phyloP scores from a whole-genome alignment of 2,113 vertebrate genomes.

The Stercorarius parasiticus region DNA sequence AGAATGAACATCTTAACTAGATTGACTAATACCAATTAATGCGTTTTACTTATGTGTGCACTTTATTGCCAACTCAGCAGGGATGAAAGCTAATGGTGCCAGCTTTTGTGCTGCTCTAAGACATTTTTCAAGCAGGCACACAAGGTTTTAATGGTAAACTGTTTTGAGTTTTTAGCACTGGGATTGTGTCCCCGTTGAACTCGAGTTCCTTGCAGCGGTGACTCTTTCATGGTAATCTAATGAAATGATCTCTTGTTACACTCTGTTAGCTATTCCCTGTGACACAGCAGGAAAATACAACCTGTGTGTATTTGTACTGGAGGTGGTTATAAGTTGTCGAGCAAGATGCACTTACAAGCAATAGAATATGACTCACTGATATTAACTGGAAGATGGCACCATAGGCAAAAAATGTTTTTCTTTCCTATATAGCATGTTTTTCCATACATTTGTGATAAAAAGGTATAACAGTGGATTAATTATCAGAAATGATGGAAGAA shows the following conservation, averaged over 20 bases:
- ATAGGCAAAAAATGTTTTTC: conserved; percentile 7
- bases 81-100: conserved; percentile 49
- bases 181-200: conserved; percentile 33
- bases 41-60: conserved; percentile 42
- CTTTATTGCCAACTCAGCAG: conserved; percentile 58
- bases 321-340: conserved; percentile 15
- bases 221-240: conserved; percentile 43
- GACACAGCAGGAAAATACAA: conserved; percentile 36
- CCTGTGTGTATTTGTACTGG: conserved; percentile 16
- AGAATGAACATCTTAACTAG: conserved; percentile 58
- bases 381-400: conserved; percentile 46
- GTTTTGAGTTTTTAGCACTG: conserved; percentile 33
- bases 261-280: conserved; percentile 2
- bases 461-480: not conserved
- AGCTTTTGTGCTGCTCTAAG: conserved; percentile 56
- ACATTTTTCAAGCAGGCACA: conserved; percentile 29
- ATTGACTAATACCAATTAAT: conserved; percentile 62
- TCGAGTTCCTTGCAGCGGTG: not conserved
- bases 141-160: conserved; percentile 49
- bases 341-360: not conserved
- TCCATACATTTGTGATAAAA: not conserved
- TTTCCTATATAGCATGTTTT: not conserved
- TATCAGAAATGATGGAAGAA: not conserved
- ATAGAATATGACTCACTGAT: conserved; percentile 28
- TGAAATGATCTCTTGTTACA: conserved; percentile 38